Evolutionary conservation across 2,888 invertebrate species (phyloP), one percentile per base, ranked within the genome.

Genomic region (Sepioteuthis lessoniana): DNA sequence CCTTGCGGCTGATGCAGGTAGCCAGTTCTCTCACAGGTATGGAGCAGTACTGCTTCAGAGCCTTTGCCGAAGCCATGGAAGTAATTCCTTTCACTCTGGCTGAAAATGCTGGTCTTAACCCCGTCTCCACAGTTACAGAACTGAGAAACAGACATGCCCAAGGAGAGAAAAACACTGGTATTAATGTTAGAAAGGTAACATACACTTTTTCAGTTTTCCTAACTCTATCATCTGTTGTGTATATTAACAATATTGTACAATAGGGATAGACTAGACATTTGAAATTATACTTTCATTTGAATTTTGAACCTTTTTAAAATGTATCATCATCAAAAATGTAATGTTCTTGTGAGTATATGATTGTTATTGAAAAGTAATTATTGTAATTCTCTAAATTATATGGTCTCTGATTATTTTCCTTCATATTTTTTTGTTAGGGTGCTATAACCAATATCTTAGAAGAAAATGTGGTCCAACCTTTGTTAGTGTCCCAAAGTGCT

Each of bases 401-500:
- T 42, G 7, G 3, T 55, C 25, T 7, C 25, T 55, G 55, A 55
- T 55, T 25, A 55, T 55, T 55, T 55, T 55, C 21, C 21, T 50
- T 50, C 21, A 21, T 46, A 0, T 91, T 46, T n/a, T n/a, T 94
- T 94, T 95, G 96, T 46, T 96, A 98, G 98, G 99, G 99, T 94
- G 98, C 98, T 95, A 99, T 99, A 96, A 99, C 99, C 3, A 99
- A 99, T 97, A 99, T 99, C 97, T 98, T 99, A 94, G 99, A 99
- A 95, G 99, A 99, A 97, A 98, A 99, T 97, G 99, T 99, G 94
- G 98, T 99, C 94, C 99, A 99, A 97, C 99, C 99, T 93, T 98
- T 99, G 96, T 98, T 99, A 97, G 99, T 99, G 94, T 99, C 99
- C 94, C 98, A 98, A 94, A 99, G 99, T 96, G 99, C 99, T 93